Conservation (phyloP, 1,140 invertebrate species). For the Lordiphosa clarofinis region DNA sequence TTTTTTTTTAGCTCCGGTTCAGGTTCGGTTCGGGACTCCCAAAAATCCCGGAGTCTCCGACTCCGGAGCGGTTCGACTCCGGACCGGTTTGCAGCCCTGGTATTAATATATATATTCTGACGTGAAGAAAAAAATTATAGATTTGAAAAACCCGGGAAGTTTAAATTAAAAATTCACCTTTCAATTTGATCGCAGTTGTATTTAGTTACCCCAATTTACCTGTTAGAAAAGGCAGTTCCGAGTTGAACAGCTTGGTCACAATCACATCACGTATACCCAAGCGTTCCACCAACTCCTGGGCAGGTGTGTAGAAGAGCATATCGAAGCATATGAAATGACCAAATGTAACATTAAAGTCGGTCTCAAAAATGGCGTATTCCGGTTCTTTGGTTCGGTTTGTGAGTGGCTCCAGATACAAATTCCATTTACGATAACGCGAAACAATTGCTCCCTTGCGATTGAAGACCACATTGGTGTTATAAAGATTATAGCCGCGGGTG, state of each 20-base stretch:
- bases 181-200: too few relatives aligned
- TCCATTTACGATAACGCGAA: slow-evolving; percentile 87
- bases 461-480: slow-evolving; percentile 88
- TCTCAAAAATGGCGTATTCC: slow-evolving; percentile 84
- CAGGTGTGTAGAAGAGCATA: slow-evolving; percentile 85
- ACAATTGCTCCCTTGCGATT: slow-evolving; percentile 82
- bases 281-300: slow-evolving; percentile 53
- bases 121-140: too few relatives aligned
- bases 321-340: slow-evolving; percentile 90
- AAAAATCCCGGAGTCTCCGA: too few relatives aligned
- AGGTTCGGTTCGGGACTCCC: too few relatives aligned
- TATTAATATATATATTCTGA: too few relatives aligned
- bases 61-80: too few relatives aligned
- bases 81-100: too few relatives aligned
- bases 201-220: slow-evolving; percentile 73
- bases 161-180: too few relatives aligned
- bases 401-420: slow-evolving; percentile 82
- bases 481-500: slow-evolving; percentile 80
- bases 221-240: slow-evolving; percentile 86
- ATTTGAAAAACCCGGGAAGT: too few relatives aligned
- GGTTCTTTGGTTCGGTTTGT: slow-evolving; percentile 46
- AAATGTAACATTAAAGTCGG: slow-evolving; percentile 91
- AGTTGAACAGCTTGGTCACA: slow-evolving; percentile 87
- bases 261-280: slow-evolving; percentile 84
- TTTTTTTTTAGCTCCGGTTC: too few relatives aligned